Conservation (phyloP, 92 coral and sea anemone species). For the Epizoanthus stellaris region DNA sequence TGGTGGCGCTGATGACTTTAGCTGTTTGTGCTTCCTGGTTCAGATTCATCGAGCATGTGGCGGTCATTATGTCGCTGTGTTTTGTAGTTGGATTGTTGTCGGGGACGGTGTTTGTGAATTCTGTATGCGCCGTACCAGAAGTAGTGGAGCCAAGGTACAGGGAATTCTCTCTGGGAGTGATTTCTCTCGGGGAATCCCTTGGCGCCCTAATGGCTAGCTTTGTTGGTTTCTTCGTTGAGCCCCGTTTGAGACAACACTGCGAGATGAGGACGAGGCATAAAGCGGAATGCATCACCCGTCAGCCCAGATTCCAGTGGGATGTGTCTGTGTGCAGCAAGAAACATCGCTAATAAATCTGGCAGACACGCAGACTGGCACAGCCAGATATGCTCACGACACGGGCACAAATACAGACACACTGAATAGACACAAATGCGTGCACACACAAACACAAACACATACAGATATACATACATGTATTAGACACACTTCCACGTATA, state of each 20-base stretch:
- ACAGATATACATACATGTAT: too few relatives aligned
- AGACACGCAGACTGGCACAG: too few relatives aligned
- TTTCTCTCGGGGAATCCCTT: conserved; percentile 61
- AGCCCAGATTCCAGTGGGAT: conserved; percentile 51
- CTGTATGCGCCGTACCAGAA: conserved; percentile 75
- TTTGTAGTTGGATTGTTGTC: conserved; percentile 72
- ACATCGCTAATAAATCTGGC: background rate
- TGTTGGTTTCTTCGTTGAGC: conserved; percentile 74
- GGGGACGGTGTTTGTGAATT: conserved; percentile 77
- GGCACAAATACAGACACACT: too few relatives aligned
- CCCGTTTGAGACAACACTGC: conserved; percentile 74
- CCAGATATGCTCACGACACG: too few relatives aligned
- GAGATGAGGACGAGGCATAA: background rate
- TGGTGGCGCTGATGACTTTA: conserved; percentile 55
- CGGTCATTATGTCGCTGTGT: conserved; percentile 55
- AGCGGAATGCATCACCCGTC: conserved; percentile 67
- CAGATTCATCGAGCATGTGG: conserved; percentile 66
- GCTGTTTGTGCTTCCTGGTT: conserved; percentile 78
- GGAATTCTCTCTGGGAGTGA: conserved; percentile 80
- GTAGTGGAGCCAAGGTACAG: conserved; percentile 73
- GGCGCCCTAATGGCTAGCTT: conserved; percentile 79
- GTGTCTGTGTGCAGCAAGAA: conserved; percentile 63
- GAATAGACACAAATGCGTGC: too few relatives aligned
- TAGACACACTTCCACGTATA: too few relatives aligned
- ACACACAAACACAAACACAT: too few relatives aligned